A percentile compares a stretch with the other conserved stretches of the same genome.
These are phyloP conservation scores for Apeira syringaria DNA, from an alignment of 2,888 invertebrate species.

Conservation along the genomic window DNA sequence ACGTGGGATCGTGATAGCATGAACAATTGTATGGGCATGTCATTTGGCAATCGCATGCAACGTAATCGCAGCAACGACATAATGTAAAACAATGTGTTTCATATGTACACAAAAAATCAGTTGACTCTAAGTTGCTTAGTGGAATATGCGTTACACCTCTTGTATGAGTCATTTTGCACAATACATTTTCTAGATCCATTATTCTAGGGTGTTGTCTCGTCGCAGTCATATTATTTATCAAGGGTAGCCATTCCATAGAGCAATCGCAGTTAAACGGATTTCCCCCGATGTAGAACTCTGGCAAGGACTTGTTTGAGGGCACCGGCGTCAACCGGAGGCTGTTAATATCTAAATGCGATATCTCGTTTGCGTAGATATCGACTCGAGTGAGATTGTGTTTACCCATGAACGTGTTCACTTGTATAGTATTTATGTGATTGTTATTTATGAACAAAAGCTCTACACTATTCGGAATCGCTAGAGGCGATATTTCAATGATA, in stretches of 20 bases:
- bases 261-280: constrained; percentile 98
- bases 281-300: constrained; percentile 95
- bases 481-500: constrained; percentile 90
- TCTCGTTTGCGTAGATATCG: constrained; percentile 94
- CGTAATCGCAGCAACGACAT: constrained; percentile 98
- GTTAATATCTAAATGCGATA: constrained; percentile 92
- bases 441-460: constrained; percentile 94
- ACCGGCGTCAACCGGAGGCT: constrained; percentile 90
- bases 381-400: constrained; percentile 93
- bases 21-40: constrained; percentile 96
- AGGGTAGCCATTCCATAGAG: constrained; percentile 97
- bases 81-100: constrained; percentile 96
- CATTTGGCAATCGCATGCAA: constrained; percentile 98
- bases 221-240: constrained; percentile 93
- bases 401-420: constrained; percentile 93
- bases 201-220: constrained; percentile 93
- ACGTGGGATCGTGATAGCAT: constrained; percentile 97
- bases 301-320: constrained; percentile 88
- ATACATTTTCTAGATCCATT: constrained; percentile 93
- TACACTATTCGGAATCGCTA: constrained; percentile 94
- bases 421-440: constrained; percentile 92
- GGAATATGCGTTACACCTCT: constrained; percentile 91
- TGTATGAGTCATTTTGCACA: constrained; percentile 93
- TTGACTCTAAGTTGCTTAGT: constrained; percentile 88
- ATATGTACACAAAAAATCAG: constrained; percentile 95